Evolutionary conservation across 2,888 invertebrate genomes (phyloP).

Genomic region (Silvanus unidentatus): DNA sequence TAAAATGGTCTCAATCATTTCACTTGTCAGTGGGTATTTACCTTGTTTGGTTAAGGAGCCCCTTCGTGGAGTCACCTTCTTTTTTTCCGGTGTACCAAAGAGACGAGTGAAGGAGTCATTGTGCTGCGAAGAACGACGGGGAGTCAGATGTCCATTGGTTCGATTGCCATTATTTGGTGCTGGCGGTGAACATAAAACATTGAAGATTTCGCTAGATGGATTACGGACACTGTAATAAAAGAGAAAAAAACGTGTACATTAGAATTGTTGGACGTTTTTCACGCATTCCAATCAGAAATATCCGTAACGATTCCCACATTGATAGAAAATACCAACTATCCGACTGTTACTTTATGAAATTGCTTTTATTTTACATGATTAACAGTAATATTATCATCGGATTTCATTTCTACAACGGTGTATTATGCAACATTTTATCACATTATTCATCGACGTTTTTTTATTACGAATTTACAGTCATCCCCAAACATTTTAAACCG

Average conservation of each 20-base stretch:
- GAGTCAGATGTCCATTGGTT: conserved; percentile 28
- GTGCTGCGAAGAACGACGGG: conserved; percentile 33
- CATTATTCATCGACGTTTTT: no score
- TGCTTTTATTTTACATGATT: no score
- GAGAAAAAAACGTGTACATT: conserved; percentile 1
- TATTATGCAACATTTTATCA: no score
- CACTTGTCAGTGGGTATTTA: conserved; percentile 18
- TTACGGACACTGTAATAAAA: conserved; percentile 43
- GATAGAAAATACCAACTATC: no score
- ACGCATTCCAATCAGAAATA: background rate
- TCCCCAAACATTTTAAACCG: no score
- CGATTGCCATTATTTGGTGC: conserved; percentile 13
- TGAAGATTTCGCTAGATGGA: conserved; percentile 44
- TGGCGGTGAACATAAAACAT: conserved; percentile 39
- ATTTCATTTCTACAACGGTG: no score
- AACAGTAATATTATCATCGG: no score
- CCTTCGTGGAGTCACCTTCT: conserved; percentile 37
- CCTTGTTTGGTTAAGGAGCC: conserved; percentile 43
- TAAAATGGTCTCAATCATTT: no score
- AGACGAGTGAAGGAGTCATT: conserved; percentile 43
- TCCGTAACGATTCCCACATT: conserved; percentile 1
- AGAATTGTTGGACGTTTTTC: background rate
- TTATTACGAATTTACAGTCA: no score
- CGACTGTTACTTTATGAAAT: no score
- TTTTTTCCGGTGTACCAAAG: conserved; percentile 37